Evolutionary conservation across 2,797 vertebrate genomes (phyloP).

Genomic region (Glyptemys insculpta): DNA sequence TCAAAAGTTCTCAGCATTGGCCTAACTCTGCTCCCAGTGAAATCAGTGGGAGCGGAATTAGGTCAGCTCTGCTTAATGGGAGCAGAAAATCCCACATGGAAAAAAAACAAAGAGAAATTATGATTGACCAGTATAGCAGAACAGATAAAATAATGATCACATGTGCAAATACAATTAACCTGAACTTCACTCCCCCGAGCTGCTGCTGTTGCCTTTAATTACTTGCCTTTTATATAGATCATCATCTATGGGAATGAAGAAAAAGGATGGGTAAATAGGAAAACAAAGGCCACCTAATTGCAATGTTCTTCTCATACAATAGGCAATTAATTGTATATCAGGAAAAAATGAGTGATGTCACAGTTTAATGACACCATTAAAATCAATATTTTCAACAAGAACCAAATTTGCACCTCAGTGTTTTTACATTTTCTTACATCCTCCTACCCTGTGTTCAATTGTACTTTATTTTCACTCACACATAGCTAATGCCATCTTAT

Average conservation of each 20-base stretch:
- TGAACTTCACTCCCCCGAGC: not conserved
- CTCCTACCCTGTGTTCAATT: not conserved
- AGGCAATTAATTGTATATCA: not conserved
- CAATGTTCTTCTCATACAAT: not conserved
- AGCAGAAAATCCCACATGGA: not conserved
- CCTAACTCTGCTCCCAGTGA: not conserved
- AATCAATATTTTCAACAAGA: not conserved
- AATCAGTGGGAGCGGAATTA: not conserved
- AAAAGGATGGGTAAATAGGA: not conserved
- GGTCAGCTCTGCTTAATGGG: not conserved
- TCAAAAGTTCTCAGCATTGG: fast-evolving
- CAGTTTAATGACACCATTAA: not conserved
- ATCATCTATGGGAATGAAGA: not conserved
- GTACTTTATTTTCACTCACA: constrained; percentile 1
- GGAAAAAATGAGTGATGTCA: not conserved
- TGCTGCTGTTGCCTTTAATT: not conserved
- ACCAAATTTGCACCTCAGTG: not conserved
- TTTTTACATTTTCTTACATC: not conserved
- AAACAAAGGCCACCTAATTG: not conserved
- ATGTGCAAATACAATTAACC: constrained; percentile 24
- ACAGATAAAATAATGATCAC: constrained; percentile 13
- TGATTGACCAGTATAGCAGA: not conserved
- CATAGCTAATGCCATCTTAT: not conserved
- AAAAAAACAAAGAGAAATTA: constrained; percentile 5
- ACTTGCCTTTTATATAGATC: not conserved